A percentile compares a stretch with the other conserved stretches of the same genome.
These are phyloP conservation scores for Thymallus thymallus DNA, from an alignment of 2,113 vertebrate genomes.

Conservation along the genomic window DNA sequence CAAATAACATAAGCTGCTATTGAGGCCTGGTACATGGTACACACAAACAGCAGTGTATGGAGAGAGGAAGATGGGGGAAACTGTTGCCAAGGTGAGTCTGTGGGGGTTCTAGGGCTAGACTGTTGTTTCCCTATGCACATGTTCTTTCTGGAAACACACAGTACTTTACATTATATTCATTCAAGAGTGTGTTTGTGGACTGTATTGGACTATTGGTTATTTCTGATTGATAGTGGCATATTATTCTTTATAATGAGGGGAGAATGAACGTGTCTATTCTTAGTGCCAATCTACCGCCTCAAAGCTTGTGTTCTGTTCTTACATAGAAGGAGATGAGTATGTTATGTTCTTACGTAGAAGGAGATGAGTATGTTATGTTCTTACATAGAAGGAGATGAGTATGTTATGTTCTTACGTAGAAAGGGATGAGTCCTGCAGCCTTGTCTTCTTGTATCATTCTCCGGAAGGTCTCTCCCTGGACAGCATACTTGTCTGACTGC, in stretches of 20 bases:
- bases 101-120: too few species aligned
- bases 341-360: too few species aligned
- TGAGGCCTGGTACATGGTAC: conserved; percentile 25
- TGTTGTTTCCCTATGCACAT: too few species aligned
- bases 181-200: too few species aligned
- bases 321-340: conserved; percentile 89
- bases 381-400: not conserved
- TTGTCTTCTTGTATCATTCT: conserved; percentile 85
- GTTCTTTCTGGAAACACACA: too few species aligned
- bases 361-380: too few species aligned
- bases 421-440: conserved; percentile 86
- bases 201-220: too few species aligned
- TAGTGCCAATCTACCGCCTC: too few species aligned
- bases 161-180: too few species aligned
- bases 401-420: conserved; percentile 82
- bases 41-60: conserved; percentile 18
- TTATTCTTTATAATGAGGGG: too few species aligned
- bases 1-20: conserved; percentile 53
- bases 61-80: not conserved
- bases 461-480: conserved; percentile 73
- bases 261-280: too few species aligned
- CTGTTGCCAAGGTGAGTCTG: conserved; percentile 21
- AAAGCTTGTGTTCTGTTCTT: conserved; percentile 59
- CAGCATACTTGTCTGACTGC: conserved; percentile 64
- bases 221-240: too few species aligned